Evolutionary conservation across 2,113 vertebrate species (phyloP), one percentile per base, ranked within the genome.

Genomic region (Boulengeromyrus knoepffleri): DNA sequence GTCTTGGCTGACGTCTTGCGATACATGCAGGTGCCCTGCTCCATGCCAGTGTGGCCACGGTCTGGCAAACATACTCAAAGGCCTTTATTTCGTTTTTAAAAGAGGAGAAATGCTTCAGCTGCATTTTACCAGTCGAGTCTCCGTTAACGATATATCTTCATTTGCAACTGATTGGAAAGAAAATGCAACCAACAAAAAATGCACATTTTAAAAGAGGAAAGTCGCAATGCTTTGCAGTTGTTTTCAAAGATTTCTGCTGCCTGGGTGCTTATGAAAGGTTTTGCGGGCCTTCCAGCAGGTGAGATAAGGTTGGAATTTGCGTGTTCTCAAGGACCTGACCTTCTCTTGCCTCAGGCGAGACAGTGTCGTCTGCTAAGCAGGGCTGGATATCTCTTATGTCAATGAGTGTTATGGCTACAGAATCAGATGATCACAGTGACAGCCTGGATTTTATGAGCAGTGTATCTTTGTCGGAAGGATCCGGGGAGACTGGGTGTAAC

Each of bases 251-350:
- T 15, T 24, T 3, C 27, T 19, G 42, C 39, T 90, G 90, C 45
- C 87, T 88, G 39, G 52, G 77, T 66, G 87, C 46, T 83, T n/a
- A 52, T 89, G 53, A 50, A 70, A 58, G 50, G 70, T n/a, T 62
- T 17, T 42, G 53, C 12, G 4, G 24, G 46, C 87, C 90, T 88
- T 46, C 17, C 5, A 74, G 70, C 90, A 91, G 90, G 85, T 90
- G 89, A 93, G 92, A 93, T 90, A 90, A 92, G 91, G 89, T 42
- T 90, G 90, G 92, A 92, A 90, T 92, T 91, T 85, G 80, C 87
- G 52, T 88, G n/a, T 50, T 90, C 83, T 13, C 0, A 53, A 84
- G 77, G 31, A 39, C 49, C 31, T 19, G 15, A n/a, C 47, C 88
- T 36, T n/a, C 74, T 36, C 49, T 50, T 45, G 9, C 88, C 88